Percentiles rank a stretch among this genome's conserved stretches.
phyloP scores from a whole-genome alignment of 2,113 vertebrate genomes.

The Macrotus californicus region DNA sequence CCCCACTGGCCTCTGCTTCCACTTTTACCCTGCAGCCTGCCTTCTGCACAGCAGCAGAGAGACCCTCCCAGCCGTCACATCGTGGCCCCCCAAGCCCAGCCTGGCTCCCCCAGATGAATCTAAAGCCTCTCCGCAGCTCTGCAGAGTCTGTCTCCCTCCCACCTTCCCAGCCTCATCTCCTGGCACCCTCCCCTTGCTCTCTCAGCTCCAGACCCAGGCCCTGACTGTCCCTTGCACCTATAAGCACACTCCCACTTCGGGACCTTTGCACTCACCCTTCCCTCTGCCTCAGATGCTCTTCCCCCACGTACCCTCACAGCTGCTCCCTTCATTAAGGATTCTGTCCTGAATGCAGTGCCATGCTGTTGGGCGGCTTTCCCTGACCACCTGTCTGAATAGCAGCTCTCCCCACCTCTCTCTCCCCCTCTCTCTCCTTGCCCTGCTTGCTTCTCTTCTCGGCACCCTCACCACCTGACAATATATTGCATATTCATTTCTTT shows the following conservation, averaged over 20 bases:
- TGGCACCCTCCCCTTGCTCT: no score
- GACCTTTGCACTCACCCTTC: background rate
- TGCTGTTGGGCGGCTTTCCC: background rate
- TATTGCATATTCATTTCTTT: background rate
- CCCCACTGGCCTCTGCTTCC: background rate
- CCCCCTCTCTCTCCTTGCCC: background rate
- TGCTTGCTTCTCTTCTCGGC: background rate
- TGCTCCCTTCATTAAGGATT: rapidly evolving
- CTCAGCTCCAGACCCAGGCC: background rate
- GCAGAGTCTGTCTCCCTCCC: background rate
- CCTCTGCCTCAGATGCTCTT: background rate
- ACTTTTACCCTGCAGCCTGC: background rate
- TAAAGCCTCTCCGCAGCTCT: background rate
- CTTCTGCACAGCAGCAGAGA: background rate
- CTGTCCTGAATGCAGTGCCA: background rate
- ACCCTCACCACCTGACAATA: background rate
- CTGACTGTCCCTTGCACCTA: background rate
- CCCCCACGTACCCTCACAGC: background rate
- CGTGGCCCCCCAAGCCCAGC: background rate
- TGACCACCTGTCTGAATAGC: background rate
- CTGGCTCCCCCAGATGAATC: background rate
- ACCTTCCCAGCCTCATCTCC: background rate
- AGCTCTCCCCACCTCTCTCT: background rate
- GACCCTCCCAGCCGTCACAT: background rate
- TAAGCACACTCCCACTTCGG: background rate